Evolutionary conservation across 2,888 invertebrate species (phyloP).

Genomic region (Xestia rhomboidea): DNA sequence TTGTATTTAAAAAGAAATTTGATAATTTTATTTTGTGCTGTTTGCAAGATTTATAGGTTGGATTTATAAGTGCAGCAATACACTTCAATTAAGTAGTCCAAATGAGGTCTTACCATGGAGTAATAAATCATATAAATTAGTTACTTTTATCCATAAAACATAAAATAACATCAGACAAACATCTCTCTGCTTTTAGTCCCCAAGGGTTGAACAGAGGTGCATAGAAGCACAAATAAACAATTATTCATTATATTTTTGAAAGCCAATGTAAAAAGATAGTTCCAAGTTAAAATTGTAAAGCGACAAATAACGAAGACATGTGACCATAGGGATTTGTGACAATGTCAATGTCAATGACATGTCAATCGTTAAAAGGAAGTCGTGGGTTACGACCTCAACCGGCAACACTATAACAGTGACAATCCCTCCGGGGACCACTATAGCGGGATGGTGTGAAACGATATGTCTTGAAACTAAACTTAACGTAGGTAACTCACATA

Average conservation of each 20-base stretch:
- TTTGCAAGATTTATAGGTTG: too few relatives aligned
- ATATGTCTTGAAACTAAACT: background rate
- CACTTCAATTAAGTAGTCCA: too few relatives aligned
- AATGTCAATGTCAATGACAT: slow-evolving; percentile 5
- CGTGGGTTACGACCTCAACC: background rate
- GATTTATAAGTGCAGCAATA: too few relatives aligned
- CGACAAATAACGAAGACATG: background rate
- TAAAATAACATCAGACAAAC: too few relatives aligned
- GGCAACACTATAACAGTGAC: background rate
- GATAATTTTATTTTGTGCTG: too few relatives aligned
- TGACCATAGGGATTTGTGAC: slow-evolving; percentile 2
- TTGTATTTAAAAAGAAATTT: too few relatives aligned
- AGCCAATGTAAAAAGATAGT: background rate
- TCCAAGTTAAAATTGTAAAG: background rate
- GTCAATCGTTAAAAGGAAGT: background rate
- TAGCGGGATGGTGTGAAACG: background rate
- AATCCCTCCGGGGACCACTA: background rate
- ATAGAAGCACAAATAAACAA: background rate
- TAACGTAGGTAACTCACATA: background rate
- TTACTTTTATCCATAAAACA: too few relatives aligned
- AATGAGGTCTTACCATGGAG: too few relatives aligned
- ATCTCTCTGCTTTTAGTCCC: too few relatives aligned
- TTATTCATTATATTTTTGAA: background rate
- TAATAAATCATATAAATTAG: too few relatives aligned
- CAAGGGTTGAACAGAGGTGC: background rate